Base-by-base conservation (phyloP, 2,888 invertebrate genomes). In the Dendrolimus pini region DNA sequence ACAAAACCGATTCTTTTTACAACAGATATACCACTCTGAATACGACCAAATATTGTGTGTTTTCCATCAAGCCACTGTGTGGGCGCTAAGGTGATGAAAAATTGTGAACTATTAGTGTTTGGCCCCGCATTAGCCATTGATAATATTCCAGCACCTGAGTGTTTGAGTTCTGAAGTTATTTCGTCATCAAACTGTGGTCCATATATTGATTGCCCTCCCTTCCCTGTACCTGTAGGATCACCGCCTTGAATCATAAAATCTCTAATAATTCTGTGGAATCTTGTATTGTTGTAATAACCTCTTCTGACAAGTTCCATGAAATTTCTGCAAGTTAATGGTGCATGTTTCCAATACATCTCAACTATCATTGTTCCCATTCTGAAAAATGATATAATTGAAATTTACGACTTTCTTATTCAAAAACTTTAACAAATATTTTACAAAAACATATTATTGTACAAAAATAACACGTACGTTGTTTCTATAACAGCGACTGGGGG, bases 71-170 rank as follows among this genome's bases (percentile, higher is more conserved):
- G 91, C 98, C 99, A 99, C 73, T 99, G 98, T 0, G 98, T 97
- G 1, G 99, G 98, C 0, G 96, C 98, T 61, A 99, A 85, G 0
- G 99, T 98, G 55, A 99, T 97, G 73, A 99, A 99, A 90, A 99
- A 99, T 82, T 99, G 99, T 42, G 98, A 98, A 2, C 99, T 99
- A 83, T 99, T 99, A 7, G 97, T 95, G 75, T 99, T 94, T 0
- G 98, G 98, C 0, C 99, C 99, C 18, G 98, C 96, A 91, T 99
- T 99, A 0, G 99, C 99, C 99, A 99, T 99, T 0, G 98, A 98
- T 52, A 98, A 75, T 59, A 98, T 94, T 0, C 97, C 98, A 30
- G 95, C 94, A 18, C 92, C 99, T n/a, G 98, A 97, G 79, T 99
- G 99, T 80, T 98, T 99, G 58, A 99, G 89, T 65, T 98, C 98